Evolutionary conservation across 2,113 vertebrate species (phyloP).

Genomic region (Albula glossodonta): DNA sequence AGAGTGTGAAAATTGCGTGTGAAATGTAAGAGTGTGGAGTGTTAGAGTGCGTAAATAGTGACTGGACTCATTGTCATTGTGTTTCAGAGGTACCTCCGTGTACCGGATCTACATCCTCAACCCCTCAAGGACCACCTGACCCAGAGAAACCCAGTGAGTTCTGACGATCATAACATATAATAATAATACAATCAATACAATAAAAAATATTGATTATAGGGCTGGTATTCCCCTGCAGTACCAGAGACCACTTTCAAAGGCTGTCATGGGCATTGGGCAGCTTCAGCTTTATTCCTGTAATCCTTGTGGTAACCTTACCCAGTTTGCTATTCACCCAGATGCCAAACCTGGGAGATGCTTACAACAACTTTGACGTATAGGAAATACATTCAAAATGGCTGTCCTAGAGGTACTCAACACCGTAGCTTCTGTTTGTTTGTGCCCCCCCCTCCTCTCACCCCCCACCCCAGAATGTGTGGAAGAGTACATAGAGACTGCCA

Average conservation of each 20-base stretch:
- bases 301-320: not conserved
- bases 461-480: slow-evolving; percentile 70
- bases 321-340: no score
- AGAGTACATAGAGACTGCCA: slow-evolving; percentile 64
- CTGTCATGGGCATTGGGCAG: no score
- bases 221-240: not conserved
- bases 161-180: not conserved
- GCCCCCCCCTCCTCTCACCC: slow-evolving; percentile 23
- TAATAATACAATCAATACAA: not conserved
- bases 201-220: not conserved
- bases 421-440: not conserved
- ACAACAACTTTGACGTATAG: no score
- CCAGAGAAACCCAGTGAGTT: slow-evolving; percentile 55
- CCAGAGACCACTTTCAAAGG: not conserved
- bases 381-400: no score
- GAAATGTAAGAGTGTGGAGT: not conserved
- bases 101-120: slow-evolving; percentile 27
- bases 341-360: no score
- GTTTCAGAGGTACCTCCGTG: slow-evolving; percentile 38
- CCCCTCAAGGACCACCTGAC: slow-evolving; percentile 25
- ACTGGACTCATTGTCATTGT: not conserved
- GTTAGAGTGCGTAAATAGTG: not conserved
- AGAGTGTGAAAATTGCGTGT: no score
- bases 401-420: not conserved
- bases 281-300: no score